Evolutionary conservation across 2,888 invertebrate genomes (phyloP).

Genomic region (Frankliniella fusca): DNA sequence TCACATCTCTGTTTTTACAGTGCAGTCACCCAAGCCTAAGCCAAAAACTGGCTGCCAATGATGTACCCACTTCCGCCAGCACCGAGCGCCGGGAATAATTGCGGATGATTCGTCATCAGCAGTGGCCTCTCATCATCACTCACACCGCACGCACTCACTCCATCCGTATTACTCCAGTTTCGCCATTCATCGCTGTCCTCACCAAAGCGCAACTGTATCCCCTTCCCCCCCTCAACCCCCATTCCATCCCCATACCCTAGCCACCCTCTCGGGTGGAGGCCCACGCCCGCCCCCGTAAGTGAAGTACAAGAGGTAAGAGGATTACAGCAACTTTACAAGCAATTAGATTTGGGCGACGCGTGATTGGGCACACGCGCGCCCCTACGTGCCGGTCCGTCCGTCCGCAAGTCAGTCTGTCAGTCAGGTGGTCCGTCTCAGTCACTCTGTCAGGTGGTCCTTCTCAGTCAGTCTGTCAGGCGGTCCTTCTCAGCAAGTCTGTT

Average conservation of each 20-base stretch:
- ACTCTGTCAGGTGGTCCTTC: too few species aligned
- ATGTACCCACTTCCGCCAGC: not conserved
- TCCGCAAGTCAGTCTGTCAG: not conserved
- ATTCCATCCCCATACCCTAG: not conserved
- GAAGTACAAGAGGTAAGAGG: conserved; percentile 9
- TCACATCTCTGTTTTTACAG: too few species aligned
- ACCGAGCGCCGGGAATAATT: not conserved
- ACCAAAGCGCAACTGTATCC: not conserved
- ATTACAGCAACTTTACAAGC: conserved; percentile 25
- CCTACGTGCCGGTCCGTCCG: not conserved
- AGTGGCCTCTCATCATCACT: not conserved
- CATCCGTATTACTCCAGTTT: conserved; percentile 2
- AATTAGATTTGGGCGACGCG: conserved; percentile 11
- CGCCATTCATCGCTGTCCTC: conserved; percentile 14
- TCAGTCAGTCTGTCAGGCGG: too few species aligned
- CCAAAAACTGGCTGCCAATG: too few species aligned
- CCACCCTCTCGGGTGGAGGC: not conserved
- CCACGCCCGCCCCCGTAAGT: not conserved
- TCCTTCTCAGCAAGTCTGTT: too few species aligned
- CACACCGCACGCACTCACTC: not conserved
- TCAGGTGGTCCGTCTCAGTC: too few species aligned
- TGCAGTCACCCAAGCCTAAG: too few species aligned
- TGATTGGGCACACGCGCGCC: not conserved
- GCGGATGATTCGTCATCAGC: not conserved
- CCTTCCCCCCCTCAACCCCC: not conserved